These are phyloP conservation scores for Ganaspis brasiliensis DNA, from an alignment of 2,888 invertebrate species.

Conservation along the genomic window DNA sequence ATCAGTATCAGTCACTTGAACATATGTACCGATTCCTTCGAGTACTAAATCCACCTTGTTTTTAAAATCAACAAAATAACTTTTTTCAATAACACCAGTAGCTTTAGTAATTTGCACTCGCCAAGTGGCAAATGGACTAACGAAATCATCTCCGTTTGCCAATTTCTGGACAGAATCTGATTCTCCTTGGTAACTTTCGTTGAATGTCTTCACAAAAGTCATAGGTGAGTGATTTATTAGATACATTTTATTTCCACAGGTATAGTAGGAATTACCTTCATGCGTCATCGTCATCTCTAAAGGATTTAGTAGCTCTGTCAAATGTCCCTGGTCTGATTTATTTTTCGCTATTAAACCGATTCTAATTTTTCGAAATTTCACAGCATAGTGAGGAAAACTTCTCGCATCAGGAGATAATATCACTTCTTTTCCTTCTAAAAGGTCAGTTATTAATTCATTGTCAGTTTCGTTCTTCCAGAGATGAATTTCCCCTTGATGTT, in stretches of 20 bases:
- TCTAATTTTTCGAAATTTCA: background rate
- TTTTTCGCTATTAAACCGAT: background rate
- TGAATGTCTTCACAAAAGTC: background rate
- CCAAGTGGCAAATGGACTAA: background rate
- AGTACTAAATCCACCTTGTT: background rate
- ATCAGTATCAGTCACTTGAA: background rate
- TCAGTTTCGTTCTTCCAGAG: background rate
- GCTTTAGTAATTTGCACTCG: background rate
- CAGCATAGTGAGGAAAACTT: background rate
- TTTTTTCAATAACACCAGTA: background rate
- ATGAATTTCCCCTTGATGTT: background rate
- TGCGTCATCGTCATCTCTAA: background rate
- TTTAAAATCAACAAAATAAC: background rate
- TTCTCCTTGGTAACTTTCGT: constrained; percentile 5
- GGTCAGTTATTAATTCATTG: background rate
- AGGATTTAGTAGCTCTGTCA: background rate
- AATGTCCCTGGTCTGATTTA: background rate
- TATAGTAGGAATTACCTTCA: background rate
- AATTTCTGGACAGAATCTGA: constrained; percentile 6
- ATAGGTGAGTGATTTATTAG: background rate
- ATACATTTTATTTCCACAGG: background rate
- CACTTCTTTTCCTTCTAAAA: background rate
- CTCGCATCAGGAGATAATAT: background rate
- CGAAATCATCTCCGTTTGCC: background rate
- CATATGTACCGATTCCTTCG: background rate